Conservation (phyloP, 2,113 vertebrate genomes). For the Acanthisitta chloris region DNA sequence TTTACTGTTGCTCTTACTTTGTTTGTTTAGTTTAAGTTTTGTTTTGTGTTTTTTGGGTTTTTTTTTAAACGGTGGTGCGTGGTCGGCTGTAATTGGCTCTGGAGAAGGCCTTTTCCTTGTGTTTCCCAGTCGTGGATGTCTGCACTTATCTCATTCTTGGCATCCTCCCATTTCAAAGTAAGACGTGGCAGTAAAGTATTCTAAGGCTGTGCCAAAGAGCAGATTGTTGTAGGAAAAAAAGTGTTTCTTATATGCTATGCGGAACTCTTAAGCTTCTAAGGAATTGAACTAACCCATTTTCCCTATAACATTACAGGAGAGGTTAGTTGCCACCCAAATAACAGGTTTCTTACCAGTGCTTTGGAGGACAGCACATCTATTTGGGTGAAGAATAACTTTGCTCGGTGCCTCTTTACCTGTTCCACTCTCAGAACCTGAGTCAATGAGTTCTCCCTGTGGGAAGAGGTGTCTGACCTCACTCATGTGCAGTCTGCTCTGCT, state of each 20-base stretch:
- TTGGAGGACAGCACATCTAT: neutral
- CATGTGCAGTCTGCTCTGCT: neutral
- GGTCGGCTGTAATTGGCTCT: slow-evolving; percentile 34
- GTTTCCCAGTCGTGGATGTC: slow-evolving; percentile 61
- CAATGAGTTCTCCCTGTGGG: fast-evolving
- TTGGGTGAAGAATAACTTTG: neutral
- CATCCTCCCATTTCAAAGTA: slow-evolving; percentile 70
- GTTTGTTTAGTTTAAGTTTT: slow-evolving; percentile 18
- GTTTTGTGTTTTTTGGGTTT: neutral
- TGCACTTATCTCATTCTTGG: slow-evolving; percentile 78
- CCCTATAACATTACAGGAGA: neutral
- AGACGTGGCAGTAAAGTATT: slow-evolving; percentile 81
- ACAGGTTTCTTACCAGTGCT: neutral
- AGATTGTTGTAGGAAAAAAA: slow-evolving; percentile 70
- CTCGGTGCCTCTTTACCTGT: neutral
- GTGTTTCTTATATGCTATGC: slow-evolving; percentile 59
- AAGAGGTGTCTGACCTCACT: neutral
- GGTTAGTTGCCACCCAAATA: neutral
- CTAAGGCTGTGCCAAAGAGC: slow-evolving; percentile 72
- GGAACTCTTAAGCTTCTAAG: slow-evolving; percentile 43
- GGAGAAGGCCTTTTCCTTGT: slow-evolving; percentile 52
- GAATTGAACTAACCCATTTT: neutral
- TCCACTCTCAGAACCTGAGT: fast-evolving
- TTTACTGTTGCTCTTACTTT: slow-evolving; percentile 30
- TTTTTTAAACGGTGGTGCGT: neutral